A percentile compares a stretch with the other conserved stretches of the same genome.
These are phyloP conservation scores for Drosophila baimaii DNA, from an alignment of 1,140 invertebrate species.

Conservation along the genomic window DNA sequence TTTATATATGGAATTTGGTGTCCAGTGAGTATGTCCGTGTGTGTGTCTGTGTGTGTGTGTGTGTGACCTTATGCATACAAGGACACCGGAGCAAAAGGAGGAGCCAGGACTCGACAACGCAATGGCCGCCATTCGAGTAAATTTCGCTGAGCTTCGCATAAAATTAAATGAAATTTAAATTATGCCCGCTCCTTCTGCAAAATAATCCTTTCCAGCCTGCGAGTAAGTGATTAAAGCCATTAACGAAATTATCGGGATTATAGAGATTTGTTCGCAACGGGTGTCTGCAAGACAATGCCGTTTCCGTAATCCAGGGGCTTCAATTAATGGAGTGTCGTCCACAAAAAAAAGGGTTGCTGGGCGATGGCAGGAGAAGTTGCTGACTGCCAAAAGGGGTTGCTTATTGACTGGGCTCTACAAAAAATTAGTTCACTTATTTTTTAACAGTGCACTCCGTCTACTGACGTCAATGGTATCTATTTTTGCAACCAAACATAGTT, in stretches of 20 bases:
- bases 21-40: not conserved
- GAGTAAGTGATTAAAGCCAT: slow-evolving; percentile 83
- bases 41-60: slow-evolving; percentile 21
- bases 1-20: not conserved
- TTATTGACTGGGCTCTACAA: slow-evolving; percentile 1
- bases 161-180: slow-evolving; percentile 66
- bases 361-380: not conserved
- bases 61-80: slow-evolving; percentile 58
- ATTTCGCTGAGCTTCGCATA: slow-evolving; percentile 38
- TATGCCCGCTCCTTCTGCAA: slow-evolving; percentile 3
- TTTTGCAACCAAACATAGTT: slow-evolving; percentile 5
- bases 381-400: slow-evolving; percentile 17
- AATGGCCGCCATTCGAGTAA: slow-evolving; percentile 62
- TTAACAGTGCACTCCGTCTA: slow-evolving; percentile 16
- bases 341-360: slow-evolving; percentile 54
- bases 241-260: slow-evolving; percentile 84
- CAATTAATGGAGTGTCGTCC: slow-evolving; percentile 82
- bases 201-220: slow-evolving; percentile 65
- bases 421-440: slow-evolving; percentile 17
- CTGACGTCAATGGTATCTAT: slow-evolving; percentile 20
- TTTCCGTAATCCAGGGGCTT: slow-evolving; percentile 82
- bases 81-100: slow-evolving; percentile 58
- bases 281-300: slow-evolving; percentile 76
- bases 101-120: slow-evolving; percentile 57
- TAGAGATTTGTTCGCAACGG: slow-evolving; percentile 78